Evolutionary conservation across 1,140 invertebrate genomes (phyloP).

Genomic region (Habropoda laboriosa): DNA sequence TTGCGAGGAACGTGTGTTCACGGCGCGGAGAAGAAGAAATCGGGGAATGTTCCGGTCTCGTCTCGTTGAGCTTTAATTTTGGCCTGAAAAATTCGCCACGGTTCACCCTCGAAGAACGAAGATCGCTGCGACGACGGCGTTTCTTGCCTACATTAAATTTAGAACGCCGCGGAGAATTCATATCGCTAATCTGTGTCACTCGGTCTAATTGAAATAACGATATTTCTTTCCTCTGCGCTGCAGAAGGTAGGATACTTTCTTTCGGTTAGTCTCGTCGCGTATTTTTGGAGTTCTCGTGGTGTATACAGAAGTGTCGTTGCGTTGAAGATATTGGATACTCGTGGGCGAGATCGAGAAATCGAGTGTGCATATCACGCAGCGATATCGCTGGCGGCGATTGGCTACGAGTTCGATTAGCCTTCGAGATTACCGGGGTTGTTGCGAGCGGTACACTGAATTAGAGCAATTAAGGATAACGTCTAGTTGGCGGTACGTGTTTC

Average conservation of each 20-base stretch:
- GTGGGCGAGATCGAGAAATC: not conserved
- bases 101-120: not conserved
- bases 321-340: not conserved
- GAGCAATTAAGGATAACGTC: too few relatives aligned
- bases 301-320: not conserved
- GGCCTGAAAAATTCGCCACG: conserved; percentile 40
- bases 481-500: too few relatives aligned
- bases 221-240: not conserved
- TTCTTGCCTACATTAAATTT: conserved; percentile 59
- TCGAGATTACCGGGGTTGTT: not conserved
- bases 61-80: conserved; percentile 46
- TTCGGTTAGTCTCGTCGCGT: conserved; percentile 24
- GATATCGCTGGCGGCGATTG: conserved; percentile 6
- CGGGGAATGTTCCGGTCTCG: conserved; percentile 1
- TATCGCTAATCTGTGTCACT: conserved; percentile 58
- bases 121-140: not conserved
- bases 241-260: not conserved
- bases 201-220: conserved; percentile 56
- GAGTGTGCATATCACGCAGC: not conserved
- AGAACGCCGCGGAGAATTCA: conserved; percentile 50
- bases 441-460: too few relatives aligned
- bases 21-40: not conserved
- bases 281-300: conserved; percentile 40
- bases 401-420: not conserved
- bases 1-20: not conserved